phyloP scores from a whole-genome alignment of 2,113 vertebrate genomes.

The Pogonocichla stellata region DNA sequence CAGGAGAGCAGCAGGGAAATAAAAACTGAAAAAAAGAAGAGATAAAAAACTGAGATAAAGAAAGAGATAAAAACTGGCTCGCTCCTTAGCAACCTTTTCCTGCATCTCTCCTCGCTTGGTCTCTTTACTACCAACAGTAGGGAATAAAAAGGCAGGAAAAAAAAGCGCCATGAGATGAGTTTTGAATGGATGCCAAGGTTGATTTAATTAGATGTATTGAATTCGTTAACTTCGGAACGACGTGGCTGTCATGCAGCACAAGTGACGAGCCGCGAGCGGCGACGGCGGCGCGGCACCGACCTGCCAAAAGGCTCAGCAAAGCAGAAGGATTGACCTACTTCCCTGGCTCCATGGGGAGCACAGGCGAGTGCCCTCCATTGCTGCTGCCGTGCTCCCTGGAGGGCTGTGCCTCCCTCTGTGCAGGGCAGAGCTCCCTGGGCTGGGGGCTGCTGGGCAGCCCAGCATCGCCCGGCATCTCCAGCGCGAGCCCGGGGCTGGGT shows the following conservation, averaged over 20 bases:
- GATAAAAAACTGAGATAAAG: not conserved
- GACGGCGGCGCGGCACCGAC: not conserved
- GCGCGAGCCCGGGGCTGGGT: accelerated
- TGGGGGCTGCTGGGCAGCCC: not conserved
- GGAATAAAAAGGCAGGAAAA: not conserved
- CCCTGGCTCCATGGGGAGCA: not conserved
- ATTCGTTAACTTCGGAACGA: slow-evolving; percentile 53
- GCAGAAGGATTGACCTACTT: slow-evolving; percentile 74
- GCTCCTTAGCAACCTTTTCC: not conserved
- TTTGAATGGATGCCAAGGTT: slow-evolving; percentile 60
- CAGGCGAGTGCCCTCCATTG: not conserved
- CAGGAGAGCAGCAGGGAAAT: not conserved
- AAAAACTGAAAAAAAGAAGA: not conserved
- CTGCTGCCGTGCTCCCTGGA: not conserved
- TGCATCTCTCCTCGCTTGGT: not conserved
- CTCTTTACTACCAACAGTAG: not conserved
- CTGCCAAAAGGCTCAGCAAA: slow-evolving; percentile 61
- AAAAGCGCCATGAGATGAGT: not conserved
- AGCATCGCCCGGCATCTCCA: not conserved
- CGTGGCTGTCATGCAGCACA: not conserved
- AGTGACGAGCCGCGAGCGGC: not conserved
- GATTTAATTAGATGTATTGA: slow-evolving; percentile 66
- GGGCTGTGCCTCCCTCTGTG: not conserved
- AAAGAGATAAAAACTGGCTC: not conserved
- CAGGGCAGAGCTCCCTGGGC: not conserved